Conservation (phyloP, 2,888 invertebrate species). For the Ennomos fuscantarius region DNA sequence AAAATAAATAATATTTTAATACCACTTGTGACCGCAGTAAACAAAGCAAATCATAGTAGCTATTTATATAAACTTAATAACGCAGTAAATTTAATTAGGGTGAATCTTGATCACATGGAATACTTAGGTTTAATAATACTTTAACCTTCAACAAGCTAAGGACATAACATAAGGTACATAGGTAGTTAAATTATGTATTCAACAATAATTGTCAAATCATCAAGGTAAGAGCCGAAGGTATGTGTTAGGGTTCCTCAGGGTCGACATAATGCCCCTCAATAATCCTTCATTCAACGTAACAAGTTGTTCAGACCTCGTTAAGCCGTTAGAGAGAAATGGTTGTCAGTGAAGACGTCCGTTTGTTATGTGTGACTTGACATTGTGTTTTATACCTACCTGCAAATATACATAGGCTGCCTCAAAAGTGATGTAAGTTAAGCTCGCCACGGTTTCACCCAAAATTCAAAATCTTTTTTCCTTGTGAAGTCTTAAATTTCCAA, state of each 20-base stretch:
- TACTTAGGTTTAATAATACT: background rate
- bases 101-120: too few species aligned
- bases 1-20: too few species aligned
- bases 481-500: too few species aligned
- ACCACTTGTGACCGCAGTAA: too few species aligned
- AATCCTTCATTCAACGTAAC: slow-evolving; percentile 33
- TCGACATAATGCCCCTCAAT: slow-evolving; percentile 24
- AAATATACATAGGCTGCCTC: too few species aligned
- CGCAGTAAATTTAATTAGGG: too few species aligned
- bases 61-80: too few species aligned
- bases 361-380: slow-evolving; percentile 21
- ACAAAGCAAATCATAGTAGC: too few species aligned
- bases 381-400: slow-evolving; percentile 9
- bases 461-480: too few species aligned
- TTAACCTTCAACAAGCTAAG: slow-evolving; percentile 9
- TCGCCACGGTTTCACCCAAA: too few species aligned
- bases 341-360: slow-evolving; percentile 41
- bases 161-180: slow-evolving; percentile 3
- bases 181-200: slow-evolving; percentile 5
- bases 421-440: too few species aligned
- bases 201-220: slow-evolving; percentile 25
- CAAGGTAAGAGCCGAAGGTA: slow-evolving; percentile 20
- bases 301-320: slow-evolving; percentile 43
- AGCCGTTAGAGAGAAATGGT: slow-evolving; percentile 48
- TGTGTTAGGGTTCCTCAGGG: background rate